Percentiles rank a stretch among this genome's conserved stretches.
Conservation (phyloP, 2,113 vertebrate species). For the Crotalus viridis region DNA sequence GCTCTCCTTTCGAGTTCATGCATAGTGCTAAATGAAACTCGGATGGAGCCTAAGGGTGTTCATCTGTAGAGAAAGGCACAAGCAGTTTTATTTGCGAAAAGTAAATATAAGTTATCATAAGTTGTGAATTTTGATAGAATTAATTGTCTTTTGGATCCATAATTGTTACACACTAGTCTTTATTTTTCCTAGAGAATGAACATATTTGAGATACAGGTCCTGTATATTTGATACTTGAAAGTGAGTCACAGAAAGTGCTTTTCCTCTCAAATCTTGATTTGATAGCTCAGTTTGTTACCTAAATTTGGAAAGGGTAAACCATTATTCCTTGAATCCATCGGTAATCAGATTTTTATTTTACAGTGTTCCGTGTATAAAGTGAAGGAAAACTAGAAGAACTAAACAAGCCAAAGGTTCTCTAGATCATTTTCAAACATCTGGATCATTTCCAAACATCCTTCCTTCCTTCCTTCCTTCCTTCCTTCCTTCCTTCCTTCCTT, state of each 20-base stretch:
- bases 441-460: neutral
- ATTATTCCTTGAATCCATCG: neutral
- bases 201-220: conserved; percentile 1
- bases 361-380: neutral
- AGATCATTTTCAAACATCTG: neutral
- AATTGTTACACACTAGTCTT: neutral
- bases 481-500: neutral
- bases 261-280: neutral
- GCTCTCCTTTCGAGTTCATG: neutral
- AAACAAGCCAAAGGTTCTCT: neutral
- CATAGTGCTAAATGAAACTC: neutral
- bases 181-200: neutral
- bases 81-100: neutral
- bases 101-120: neutral
- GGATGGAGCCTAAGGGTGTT: neutral
- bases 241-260: neutral
- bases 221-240: neutral
- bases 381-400: neutral
- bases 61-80: neutral
- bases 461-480: no score
- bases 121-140: neutral
- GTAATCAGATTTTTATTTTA: neutral
- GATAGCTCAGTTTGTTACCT: neutral
- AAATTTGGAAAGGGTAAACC: neutral
- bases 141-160: neutral